Evolutionary conservation across 2,113 vertebrate genomes (phyloP), one percentile per base, ranked within the genome.

Genomic region (Baryphthengus martii): DNA sequence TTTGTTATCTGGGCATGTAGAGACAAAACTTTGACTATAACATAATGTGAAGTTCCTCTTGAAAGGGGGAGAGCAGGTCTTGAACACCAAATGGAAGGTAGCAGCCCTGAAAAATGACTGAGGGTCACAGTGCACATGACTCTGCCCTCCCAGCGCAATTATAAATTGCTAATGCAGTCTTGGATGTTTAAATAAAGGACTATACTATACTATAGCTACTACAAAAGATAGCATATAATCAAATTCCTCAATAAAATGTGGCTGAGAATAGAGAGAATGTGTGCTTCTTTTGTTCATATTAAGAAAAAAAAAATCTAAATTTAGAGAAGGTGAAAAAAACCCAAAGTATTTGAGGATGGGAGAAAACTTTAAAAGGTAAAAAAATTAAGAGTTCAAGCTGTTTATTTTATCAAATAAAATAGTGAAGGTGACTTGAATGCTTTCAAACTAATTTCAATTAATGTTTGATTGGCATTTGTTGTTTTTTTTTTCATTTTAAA

Each of bases 71-170:
- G 85, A 76, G 1, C 2, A 58, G 23, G 8, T 42, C 3, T 2
- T 31, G 78, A 58, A 33, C 9, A 52, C 20, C 21, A 56, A 47
- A 40, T 49, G 17, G 35, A 92, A 83, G 7, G 2, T 2, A 49
- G 17, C 28, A 24, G 7, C 21, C 74, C 39, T 65, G 56, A n/a
- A 50, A 88, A 74, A 58, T 9, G 13, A 5, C 17, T 76, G 31
- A 55, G 7, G 7, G 19, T 78, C 56, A 61, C 26, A 68, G 25
- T 0, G 1, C 15, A 37, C 0, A 4, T 24, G 42, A 89, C 35
- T 78, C 11, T 63, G 7, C 15, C 28, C 73, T 85, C 10, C 13
- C 20, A 40, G 9, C 18, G 21, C 28, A 89, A 44, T 78, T 52
- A 59, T 10, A 56, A 80, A 68, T 18, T 35, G 28, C 3, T 87